These are phyloP conservation scores for Leptinotarsa peninsularis DNA, from an alignment of 2,888 invertebrate genomes.

Conservation along the genomic window DNA sequence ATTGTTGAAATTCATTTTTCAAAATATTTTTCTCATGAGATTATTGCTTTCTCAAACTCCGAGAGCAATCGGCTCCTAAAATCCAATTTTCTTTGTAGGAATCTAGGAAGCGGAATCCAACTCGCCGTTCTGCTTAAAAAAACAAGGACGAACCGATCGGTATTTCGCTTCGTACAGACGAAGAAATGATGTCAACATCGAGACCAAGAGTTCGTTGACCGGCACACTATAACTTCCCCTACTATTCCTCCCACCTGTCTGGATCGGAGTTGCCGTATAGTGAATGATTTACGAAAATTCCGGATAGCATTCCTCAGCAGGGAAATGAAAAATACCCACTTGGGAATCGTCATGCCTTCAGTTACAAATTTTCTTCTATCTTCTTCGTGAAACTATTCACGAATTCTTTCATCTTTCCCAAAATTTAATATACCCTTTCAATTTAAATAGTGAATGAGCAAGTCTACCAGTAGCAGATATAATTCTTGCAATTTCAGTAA, in stretches of 20 bases:
- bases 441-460: no score
- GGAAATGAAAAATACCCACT: not conserved
- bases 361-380: no score
- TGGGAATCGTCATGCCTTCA: not conserved
- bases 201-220: conserved; percentile 63
- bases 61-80: not conserved
- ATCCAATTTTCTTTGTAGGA: conserved; percentile 2
- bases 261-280: conserved; percentile 34
- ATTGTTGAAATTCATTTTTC: not conserved
- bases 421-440: no score
- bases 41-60: not conserved
- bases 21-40: not conserved
- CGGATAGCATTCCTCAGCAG: not conserved
- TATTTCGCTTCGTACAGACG: conserved; percentile 23
- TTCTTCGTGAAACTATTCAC: no score
- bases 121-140: conserved; percentile 11
- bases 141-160: conserved; percentile 26
- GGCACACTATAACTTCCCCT: conserved; percentile 62
- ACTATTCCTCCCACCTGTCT: conserved; percentile 56
- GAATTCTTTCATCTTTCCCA: no score
- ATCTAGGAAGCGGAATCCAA: conserved; percentile 21
- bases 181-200: conserved; percentile 60
- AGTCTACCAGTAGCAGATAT: no score
- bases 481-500: no score
- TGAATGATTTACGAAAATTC: conserved; percentile 3